These are phyloP conservation scores for Tenthredo amoena DNA, from an alignment of 2,888 invertebrate species.

Conservation along the genomic window DNA sequence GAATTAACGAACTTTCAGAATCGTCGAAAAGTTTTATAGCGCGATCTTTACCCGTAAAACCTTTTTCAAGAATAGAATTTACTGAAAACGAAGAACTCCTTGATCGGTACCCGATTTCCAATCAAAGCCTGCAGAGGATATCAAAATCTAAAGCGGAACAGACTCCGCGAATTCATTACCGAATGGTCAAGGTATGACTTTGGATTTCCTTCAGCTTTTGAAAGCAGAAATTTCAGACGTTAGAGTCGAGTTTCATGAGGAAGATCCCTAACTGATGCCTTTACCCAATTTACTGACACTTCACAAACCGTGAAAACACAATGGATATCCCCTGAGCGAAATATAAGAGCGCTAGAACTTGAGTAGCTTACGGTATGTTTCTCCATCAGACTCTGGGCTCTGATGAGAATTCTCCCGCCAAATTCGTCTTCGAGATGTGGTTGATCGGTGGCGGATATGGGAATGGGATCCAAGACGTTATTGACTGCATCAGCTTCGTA, in stretches of 20 bases:
- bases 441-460: background rate
- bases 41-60: no score
- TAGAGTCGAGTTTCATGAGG: background rate
- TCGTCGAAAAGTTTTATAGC: no score
- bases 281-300: background rate
- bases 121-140: no score
- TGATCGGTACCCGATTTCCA: no score
- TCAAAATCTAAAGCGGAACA: background rate
- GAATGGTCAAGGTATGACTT: background rate
- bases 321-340: background rate
- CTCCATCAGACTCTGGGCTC: conserved; percentile 68
- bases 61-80: no score
- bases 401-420: conserved; percentile 60
- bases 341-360: background rate
- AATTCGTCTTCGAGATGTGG: conserved; percentile 55
- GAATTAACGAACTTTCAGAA: background rate
- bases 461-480: background rate
- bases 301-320: background rate
- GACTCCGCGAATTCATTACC: background rate
- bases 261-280: background rate
- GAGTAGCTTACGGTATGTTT: conserved; percentile 66
- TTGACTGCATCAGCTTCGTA: conserved; percentile 44
- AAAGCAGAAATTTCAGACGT: background rate
- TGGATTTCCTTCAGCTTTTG: background rate
- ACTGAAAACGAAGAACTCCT: no score